phyloP scores from a whole-genome alignment of 2,888 invertebrate genomes.

The Acleris literana region DNA sequence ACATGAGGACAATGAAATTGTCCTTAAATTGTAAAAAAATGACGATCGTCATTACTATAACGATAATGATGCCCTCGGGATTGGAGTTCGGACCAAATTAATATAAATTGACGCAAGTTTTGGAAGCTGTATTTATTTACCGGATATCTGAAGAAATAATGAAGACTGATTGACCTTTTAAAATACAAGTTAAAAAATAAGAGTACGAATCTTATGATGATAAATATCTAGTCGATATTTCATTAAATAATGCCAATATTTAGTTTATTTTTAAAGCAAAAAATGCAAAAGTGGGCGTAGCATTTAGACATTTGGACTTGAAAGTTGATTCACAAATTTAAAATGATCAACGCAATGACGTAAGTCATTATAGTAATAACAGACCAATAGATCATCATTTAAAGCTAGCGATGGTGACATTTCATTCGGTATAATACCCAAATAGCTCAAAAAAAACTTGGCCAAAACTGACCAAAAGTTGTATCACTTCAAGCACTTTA shows the following conservation, averaged over 20 bases:
- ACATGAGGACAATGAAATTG: constrained; percentile 33
- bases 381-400: no score
- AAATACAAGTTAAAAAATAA: not conserved
- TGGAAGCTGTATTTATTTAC: constrained; percentile 4
- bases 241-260: no score
- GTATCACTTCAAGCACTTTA: no score
- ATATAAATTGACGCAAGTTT: constrained; percentile 21
- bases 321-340: no score
- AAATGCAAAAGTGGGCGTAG: not conserved
- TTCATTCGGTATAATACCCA: no score
- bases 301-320: not conserved
- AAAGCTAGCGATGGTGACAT: no score
- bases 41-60: constrained; percentile 30
- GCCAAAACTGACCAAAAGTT: no score
- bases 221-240: not conserved
- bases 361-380: not conserved
- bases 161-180: no score
- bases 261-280: no score
- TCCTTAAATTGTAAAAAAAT: constrained; percentile 31
- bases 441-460: no score
- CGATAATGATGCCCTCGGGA: constrained; percentile 30
- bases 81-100: constrained; percentile 14
- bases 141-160: not conserved
- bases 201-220: not conserved
- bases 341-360: not conserved